Percentiles rank a stretch among this genome's conserved stretches.
Conservation (phyloP, 2,797 vertebrate genomes). For the Tragelaphus oryx region DNA sequence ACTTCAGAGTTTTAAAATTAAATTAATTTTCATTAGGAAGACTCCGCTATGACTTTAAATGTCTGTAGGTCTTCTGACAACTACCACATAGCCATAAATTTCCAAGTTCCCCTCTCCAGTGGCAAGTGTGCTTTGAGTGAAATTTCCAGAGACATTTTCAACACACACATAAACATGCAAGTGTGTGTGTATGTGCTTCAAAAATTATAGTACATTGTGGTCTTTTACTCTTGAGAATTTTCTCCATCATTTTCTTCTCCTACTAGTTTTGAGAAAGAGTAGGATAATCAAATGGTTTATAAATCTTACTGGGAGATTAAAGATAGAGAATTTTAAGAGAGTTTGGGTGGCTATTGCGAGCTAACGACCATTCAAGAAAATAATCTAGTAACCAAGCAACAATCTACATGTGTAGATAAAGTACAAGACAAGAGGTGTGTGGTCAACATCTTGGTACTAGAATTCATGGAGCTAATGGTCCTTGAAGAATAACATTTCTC, state of each 20-base stretch:
- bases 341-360: not conserved
- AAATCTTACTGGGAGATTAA: not conserved
- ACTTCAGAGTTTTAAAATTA: too few species aligned
- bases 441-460: not conserved
- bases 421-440: not conserved
- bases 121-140: too few species aligned
- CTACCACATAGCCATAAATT: accelerated
- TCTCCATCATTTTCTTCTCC: not conserved
- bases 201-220: accelerated
- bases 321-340: not conserved
- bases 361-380: not conserved
- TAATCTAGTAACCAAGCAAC: not conserved
- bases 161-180: accelerated
- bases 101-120: not conserved
- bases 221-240: not conserved
- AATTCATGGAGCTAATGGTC: not conserved
- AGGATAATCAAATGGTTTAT: not conserved
- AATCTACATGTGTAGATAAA: not conserved
- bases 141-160: not conserved
- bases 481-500: not conserved
- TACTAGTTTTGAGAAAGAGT: not conserved
- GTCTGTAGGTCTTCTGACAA: not conserved
- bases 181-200: not conserved
- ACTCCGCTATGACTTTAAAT: accelerated
- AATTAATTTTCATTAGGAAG: not conserved